phyloP scores from a whole-genome alignment of 2,113 vertebrate species.

The Dasypus novemcinctus region DNA sequence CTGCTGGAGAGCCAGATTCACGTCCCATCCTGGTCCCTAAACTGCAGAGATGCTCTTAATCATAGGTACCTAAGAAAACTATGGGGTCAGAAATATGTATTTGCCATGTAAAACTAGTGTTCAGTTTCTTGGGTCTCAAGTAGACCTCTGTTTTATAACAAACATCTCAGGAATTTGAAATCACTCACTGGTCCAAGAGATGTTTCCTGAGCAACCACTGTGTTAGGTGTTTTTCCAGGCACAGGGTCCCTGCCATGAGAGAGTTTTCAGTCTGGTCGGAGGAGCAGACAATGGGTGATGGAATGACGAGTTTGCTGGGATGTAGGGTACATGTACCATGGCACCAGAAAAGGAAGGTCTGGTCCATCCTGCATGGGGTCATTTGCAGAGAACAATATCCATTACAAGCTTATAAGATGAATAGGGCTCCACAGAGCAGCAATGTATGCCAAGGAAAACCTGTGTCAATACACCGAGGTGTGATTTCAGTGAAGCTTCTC shows the following conservation, averaged over 20 bases:
- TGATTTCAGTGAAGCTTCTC: background rate
- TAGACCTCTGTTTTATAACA: background rate
- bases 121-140: background rate
- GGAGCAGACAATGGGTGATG: background rate
- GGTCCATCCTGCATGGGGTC: background rate
- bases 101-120: background rate
- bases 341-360: background rate
- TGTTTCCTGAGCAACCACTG: background rate
- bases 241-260: background rate
- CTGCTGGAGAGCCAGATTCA: background rate
- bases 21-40: background rate
- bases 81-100: background rate
- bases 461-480: background rate
- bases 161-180: background rate
- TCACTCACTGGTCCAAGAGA: background rate
- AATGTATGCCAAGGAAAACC: background rate
- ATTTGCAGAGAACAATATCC: background rate
- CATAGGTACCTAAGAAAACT: background rate
- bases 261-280: background rate
- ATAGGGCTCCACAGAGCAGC: background rate
- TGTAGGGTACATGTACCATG: fast-evolving
- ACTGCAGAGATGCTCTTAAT: background rate
- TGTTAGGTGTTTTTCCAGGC: background rate
- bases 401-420: background rate
- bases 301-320: background rate